Conservation (phyloP, 2,888 invertebrate genomes). For the Aleiodes alternator region DNA sequence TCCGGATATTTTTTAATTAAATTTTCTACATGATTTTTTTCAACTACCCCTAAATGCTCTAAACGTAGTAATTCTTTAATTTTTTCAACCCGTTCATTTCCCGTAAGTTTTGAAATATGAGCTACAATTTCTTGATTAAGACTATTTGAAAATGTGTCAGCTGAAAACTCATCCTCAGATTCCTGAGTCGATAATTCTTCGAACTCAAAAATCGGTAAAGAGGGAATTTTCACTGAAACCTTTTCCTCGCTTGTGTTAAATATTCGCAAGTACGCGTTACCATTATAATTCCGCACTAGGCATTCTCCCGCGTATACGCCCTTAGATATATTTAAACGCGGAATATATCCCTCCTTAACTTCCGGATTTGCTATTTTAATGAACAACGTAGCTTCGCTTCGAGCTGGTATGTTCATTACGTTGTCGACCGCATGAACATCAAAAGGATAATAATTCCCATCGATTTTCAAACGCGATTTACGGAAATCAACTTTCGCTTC, state of each 20-base stretch:
- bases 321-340: constrained; percentile 13
- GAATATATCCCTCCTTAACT: constrained; percentile 11
- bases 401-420: constrained; percentile 1
- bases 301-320: constrained; percentile 7
- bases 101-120: background rate
- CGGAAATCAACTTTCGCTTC: background rate
- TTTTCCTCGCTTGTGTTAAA: constrained; percentile 4
- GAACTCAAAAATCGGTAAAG: background rate
- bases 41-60: background rate
- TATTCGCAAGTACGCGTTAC: background rate
- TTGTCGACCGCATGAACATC: background rate
- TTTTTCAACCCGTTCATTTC: background rate
- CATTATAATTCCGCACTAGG: background rate
- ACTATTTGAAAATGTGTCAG: background rate
- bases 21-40: constrained; percentile 13
- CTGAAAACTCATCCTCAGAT: background rate
- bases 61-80: background rate
- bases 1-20: constrained; percentile 17
- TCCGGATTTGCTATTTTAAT: constrained; percentile 8
- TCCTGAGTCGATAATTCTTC: background rate
- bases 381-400: background rate
- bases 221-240: background rate
- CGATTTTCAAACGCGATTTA: background rate
- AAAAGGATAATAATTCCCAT: background rate
- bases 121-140: background rate